Evolutionary conservation across 2,888 invertebrate genomes (phyloP).

Genomic region (Phengaris alcon): DNA sequence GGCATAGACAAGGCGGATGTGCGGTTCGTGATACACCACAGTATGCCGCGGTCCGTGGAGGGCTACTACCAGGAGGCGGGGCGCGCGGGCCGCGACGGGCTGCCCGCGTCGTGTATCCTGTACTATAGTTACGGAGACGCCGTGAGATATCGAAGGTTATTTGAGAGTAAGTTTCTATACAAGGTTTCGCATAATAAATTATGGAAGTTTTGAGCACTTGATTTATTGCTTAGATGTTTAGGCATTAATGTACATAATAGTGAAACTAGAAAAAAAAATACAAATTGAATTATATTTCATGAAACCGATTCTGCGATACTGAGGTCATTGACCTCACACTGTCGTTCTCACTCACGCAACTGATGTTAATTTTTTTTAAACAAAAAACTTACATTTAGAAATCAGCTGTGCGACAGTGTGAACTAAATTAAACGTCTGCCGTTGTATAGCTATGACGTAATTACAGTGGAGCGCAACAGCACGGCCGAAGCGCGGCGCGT

Average conservation of each 20-base stretch:
- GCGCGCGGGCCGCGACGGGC: conserved; percentile 96
- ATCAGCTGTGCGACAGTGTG: too few species aligned
- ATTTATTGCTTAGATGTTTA: too few species aligned
- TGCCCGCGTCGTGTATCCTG: conserved; percentile 89
- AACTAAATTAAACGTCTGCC: not conserved
- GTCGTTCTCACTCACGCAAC: too few species aligned
- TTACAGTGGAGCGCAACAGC: conserved; percentile 75
- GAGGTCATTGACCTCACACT: too few species aligned
- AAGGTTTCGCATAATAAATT: not conserved
- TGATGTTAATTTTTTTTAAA: too few species aligned
- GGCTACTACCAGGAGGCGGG: conserved; percentile 99
- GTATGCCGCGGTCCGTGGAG: conserved; percentile 96
- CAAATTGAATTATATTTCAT: too few species aligned
- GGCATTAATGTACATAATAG: too few species aligned
- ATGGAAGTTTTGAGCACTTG: too few species aligned
- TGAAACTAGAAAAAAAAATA: too few species aligned
- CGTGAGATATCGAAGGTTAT: conserved; percentile 83
- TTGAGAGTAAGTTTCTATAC: conserved; percentile 76
- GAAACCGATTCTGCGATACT: too few species aligned
- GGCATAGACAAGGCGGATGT: conserved; percentile 99
- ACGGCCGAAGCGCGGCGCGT: conserved; percentile 83
- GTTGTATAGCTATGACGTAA: not conserved
- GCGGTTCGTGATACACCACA: conserved; percentile 95
- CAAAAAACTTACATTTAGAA: too few species aligned
- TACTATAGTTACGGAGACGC: conserved; percentile 94